Evolutionary conservation across 64 coral and sea anemone genomes (phyloP), one percentile per base, ranked within the genome.

Genomic region (Stichodactyla mertensii): DNA sequence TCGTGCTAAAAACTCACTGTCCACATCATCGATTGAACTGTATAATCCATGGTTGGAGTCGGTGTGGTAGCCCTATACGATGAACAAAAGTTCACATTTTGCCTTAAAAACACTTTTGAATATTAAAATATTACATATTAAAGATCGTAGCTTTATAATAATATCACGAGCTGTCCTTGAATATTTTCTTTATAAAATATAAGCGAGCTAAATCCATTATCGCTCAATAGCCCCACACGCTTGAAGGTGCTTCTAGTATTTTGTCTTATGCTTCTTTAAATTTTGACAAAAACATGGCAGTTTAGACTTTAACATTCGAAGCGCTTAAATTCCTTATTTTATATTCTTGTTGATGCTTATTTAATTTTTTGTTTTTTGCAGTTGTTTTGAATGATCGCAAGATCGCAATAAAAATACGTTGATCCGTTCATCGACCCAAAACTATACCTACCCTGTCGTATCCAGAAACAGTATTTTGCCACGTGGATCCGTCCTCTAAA

Each of bases 401-500:
- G 51, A 79, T 31, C 15, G 16, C 13, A 81, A 81, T 81, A 55
- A 81, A 81, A 81, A 81, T 81, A 52, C 86, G 82, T 83, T 83
- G 58, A 19, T 55, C 78, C 89, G 55, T 59, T 24, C 57, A 64
- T 26, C 24, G 80, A 81, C 53, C 87, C 10, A 74, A 27, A 74
- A 12, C 22, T 74, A 81, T 20, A 80, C 89, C 70, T 87, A 92
- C 90, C 52, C 90, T 79, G 79, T 92, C 90, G 64, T 87, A 92
- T 36, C 77, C 85, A 59, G 90, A 92, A 51, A 87, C 90, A 55
- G 61, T 92, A 11, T 51, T 59, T 71, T 86, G 90, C 90, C 90
- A 92, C 90, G 90, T 92, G 90, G 90, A 86, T 55, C 57, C 64
- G 53, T 92, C 90, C 14, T 87, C 90, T 45, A 92, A 74, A 87